Percentiles rank a stretch among this genome's conserved stretches.
Conservation (phyloP, 2,797 vertebrate genomes). For the Enoplosus armatus region DNA sequence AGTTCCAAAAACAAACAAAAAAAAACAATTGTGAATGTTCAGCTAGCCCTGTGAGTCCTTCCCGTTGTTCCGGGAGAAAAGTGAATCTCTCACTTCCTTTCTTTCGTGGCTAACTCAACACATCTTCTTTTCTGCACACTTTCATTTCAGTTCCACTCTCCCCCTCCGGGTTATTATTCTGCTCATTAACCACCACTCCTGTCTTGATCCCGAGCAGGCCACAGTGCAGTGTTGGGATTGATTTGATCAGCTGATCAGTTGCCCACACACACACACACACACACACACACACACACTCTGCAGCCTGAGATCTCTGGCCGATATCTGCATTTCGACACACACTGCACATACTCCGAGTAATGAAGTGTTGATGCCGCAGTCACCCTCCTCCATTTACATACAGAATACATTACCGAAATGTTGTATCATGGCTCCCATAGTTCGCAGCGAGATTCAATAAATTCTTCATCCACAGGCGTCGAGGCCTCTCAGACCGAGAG, state of each 20-base stretch:
- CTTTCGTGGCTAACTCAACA: slow-evolving; percentile 1
- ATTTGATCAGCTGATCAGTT: slow-evolving; percentile 52
- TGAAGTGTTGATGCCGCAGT: slow-evolving; percentile 67
- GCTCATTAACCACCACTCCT: slow-evolving; percentile 12
- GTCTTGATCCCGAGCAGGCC: slow-evolving; percentile 4
- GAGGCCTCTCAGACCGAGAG: slow-evolving; percentile 32
- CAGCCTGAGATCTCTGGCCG: slow-evolving; percentile 26
- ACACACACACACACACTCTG: slow-evolving; percentile 23
- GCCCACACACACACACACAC: slow-evolving; percentile 18
- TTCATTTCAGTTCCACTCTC: background rate
- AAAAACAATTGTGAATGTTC: background rate
- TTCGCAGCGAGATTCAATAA: slow-evolving; percentile 66
- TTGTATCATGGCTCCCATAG: slow-evolving; percentile 59
- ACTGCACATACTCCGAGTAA: slow-evolving; percentile 58
- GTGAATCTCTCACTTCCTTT: background rate
- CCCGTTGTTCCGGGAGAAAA: background rate
- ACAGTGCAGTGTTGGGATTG: slow-evolving; percentile 9
- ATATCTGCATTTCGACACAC: slow-evolving; percentile 31
- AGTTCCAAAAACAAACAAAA: background rate
- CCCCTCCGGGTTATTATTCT: slow-evolving; percentile 5
- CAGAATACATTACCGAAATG: slow-evolving; percentile 74
- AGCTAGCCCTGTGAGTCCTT: background rate
- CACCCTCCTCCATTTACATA: slow-evolving; percentile 73
- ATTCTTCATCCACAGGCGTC: slow-evolving; percentile 46
- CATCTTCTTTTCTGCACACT: background rate